Conservation (phyloP, 2,888 invertebrate genomes). For the Himalopsyche kuldschensis region DNA sequence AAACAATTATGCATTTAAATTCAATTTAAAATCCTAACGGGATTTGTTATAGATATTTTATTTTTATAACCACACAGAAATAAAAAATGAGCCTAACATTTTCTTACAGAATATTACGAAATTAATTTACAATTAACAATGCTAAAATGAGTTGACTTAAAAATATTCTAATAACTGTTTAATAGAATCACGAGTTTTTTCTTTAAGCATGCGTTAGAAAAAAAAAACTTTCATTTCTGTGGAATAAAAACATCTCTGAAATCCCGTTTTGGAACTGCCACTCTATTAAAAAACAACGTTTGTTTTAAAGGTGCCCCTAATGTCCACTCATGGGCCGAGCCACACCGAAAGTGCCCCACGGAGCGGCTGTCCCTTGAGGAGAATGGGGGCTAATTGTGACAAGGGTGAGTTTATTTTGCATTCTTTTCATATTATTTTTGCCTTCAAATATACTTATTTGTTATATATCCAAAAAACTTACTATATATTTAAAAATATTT, state of each 20-base stretch:
- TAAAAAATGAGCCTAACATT: no score
- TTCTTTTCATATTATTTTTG: background rate
- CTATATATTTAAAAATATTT: no score
- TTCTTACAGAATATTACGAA: no score
- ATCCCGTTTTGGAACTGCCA: background rate
- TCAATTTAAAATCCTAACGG: no score
- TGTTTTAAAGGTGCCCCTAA: constrained; percentile 34
- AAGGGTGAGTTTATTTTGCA: constrained; percentile 26
- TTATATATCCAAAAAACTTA: background rate
- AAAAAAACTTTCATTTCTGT: background rate
- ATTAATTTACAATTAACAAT: no score
- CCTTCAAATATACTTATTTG: background rate
- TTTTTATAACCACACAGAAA: no score
- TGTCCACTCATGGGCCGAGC: constrained; percentile 35
- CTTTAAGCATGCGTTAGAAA: background rate
- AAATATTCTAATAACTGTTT: no score
- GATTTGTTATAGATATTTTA: no score
- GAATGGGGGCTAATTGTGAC: constrained; percentile 35
- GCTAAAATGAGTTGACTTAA: no score
- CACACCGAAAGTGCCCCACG: constrained; percentile 36
- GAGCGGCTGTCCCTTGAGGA: constrained; percentile 34
- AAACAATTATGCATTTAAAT: no score
- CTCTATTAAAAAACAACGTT: background rate
- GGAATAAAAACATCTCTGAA: background rate
- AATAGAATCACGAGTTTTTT: no score